Evolutionary conservation across 2,113 vertebrate genomes (phyloP).

Genomic region (Dicaeum eximium): DNA sequence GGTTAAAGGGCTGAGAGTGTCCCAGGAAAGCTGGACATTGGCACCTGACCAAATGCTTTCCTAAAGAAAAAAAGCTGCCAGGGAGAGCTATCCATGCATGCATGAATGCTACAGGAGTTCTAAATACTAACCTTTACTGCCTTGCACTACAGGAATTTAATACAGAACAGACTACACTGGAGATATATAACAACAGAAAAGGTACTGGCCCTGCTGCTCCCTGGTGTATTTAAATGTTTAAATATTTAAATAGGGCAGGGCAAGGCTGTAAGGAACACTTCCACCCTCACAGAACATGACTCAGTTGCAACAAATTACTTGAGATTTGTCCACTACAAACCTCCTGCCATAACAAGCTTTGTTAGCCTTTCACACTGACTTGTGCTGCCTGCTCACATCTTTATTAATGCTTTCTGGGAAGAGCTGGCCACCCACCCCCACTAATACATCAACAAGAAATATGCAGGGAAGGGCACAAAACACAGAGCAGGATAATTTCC

Average conservation of each 20-base stretch:
- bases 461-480: neutral
- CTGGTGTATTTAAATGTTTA: neutral
- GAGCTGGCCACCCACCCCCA: neutral
- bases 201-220: neutral
- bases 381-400: neutral
- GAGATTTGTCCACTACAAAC: neutral
- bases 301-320: slow-evolving; percentile 1
- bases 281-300: neutral
- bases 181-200: neutral
- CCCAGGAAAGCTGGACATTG: neutral
- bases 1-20: neutral
- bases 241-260: neutral
- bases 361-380: neutral
- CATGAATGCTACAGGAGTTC: neutral
- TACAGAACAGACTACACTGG: neutral
- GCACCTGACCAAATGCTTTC: neutral
- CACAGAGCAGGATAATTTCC: neutral
- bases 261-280: neutral
- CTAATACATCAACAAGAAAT: neutral
- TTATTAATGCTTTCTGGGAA: slow-evolving; percentile 4
- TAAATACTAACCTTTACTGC: neutral
- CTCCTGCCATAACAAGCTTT: neutral
- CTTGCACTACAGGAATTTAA: neutral
- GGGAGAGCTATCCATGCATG: neutral
- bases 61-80: neutral